Conservation (phyloP, 2,113 vertebrate genomes). For the Pachyramphus minor region DNA sequence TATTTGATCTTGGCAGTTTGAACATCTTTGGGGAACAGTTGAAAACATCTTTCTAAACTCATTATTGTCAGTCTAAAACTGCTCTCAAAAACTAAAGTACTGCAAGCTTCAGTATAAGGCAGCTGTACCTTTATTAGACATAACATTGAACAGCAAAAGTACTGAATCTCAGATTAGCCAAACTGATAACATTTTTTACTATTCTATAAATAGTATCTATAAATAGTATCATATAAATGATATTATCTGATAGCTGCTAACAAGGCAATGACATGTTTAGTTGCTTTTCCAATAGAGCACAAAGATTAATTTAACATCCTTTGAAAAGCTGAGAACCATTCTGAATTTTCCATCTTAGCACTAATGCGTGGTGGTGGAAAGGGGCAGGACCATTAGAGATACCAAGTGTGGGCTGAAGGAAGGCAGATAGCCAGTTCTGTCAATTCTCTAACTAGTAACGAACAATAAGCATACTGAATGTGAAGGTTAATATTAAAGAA, state of each 20-base stretch:
- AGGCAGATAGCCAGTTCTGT: neutral
- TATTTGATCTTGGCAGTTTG: slow-evolving; percentile 68
- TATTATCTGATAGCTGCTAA: neutral
- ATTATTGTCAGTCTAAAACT: slow-evolving; percentile 46
- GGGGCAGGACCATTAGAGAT: neutral
- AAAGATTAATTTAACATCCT: neutral
- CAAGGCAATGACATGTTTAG: neutral
- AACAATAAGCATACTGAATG: neutral
- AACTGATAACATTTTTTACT: slow-evolving; percentile 52
- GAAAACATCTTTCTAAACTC: slow-evolving; percentile 69
- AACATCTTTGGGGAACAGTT: slow-evolving; percentile 39
- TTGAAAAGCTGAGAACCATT: neutral
- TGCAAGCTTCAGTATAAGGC: slow-evolving; percentile 36
- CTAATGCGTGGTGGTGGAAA: neutral
- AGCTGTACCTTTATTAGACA: neutral
- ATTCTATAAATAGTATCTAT: too few species aligned
- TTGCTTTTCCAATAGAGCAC: neutral
- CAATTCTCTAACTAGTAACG: neutral
- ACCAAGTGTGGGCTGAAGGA: neutral
- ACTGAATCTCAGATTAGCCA: slow-evolving; percentile 28
- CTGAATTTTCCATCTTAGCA: neutral
- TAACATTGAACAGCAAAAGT: slow-evolving; percentile 8
- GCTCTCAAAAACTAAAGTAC: slow-evolving; percentile 32
- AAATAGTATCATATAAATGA: slow-evolving; percentile 31
- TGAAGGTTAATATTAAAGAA: neutral